phyloP scores from a whole-genome alignment of 1,140 invertebrate species.

The Zaprionus nigranus region DNA sequence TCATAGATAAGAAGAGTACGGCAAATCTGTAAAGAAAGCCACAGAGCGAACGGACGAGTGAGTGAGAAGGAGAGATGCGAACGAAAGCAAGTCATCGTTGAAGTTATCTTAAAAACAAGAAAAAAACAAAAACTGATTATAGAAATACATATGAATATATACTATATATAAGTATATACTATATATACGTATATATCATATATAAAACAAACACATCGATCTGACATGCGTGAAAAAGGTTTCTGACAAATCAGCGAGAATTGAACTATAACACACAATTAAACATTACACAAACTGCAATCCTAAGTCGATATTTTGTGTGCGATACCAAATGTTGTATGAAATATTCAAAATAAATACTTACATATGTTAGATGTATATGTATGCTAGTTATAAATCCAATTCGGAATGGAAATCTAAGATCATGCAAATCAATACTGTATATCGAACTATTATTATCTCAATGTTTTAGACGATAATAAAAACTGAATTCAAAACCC shows the following conservation, averaged over 20 bases:
- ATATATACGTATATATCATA: not conserved
- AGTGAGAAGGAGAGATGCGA: not conserved
- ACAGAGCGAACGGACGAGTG: not conserved
- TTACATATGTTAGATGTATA: not conserved
- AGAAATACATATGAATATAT: conserved; percentile 10
- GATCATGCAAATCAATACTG: not conserved
- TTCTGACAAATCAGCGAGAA: conserved; percentile 14
- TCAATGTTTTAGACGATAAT: conserved; percentile 4
- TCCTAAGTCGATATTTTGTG: not conserved
- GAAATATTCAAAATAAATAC: not conserved
- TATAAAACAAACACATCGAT: conserved; percentile 1
- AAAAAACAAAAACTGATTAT: not conserved
- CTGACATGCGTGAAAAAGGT: conserved; percentile 13
- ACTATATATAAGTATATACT: not conserved
- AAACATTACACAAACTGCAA: not conserved
- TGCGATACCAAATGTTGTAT: conserved; percentile 5
- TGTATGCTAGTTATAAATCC: not conserved
- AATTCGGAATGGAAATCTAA: not conserved
- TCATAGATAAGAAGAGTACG: conserved; percentile 41
- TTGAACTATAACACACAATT: conserved; percentile 2
- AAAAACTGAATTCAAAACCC: not conserved
- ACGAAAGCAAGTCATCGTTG: conserved; percentile 1
- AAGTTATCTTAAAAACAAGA: not conserved
- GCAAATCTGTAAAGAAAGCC: not conserved
- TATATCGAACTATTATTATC: conserved; percentile 14